Percentiles rank a stretch among this genome's conserved stretches.
These are phyloP conservation scores for Callionymus lyra DNA, from an alignment of 2,113 vertebrate species.

Conservation along the genomic window DNA sequence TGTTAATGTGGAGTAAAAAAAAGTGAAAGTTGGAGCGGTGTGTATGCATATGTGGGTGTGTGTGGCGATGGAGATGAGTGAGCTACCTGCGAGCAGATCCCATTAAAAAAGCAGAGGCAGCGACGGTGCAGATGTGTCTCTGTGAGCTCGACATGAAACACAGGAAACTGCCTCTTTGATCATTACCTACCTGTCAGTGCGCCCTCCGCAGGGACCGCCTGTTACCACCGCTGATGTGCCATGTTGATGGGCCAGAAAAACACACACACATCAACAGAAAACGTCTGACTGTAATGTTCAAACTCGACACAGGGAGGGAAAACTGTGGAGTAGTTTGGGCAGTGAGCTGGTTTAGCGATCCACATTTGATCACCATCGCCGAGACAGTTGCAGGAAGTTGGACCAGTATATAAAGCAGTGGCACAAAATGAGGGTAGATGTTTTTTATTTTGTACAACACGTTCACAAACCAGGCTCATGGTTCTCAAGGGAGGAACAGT, in stretches of 20 bases:
- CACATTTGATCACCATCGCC: conserved; percentile 37
- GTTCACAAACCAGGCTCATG: too few relatives aligned
- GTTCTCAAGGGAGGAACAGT: too few relatives aligned
- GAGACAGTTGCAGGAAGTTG: too few relatives aligned
- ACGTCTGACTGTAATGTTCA: conserved; percentile 7
- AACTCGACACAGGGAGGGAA: conserved; percentile 36
- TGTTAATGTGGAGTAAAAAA: conserved; percentile 27
- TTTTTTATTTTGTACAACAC: too few relatives aligned
- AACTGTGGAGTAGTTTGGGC: conserved; percentile 46
- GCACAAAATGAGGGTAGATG: too few relatives aligned
- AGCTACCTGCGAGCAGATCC: conserved; percentile 33
- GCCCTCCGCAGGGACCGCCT: conserved; percentile 55
- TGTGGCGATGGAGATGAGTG: conserved; percentile 14
- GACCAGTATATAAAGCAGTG: too few relatives aligned
- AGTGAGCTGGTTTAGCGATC: conserved; percentile 45
- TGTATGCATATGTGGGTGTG: conserved; percentile 11
- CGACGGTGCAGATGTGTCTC: conserved; percentile 47
- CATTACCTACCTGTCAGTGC: conserved; percentile 64
- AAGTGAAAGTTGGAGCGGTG: not conserved
- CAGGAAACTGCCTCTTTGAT: conserved; percentile 63
- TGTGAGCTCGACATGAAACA: conserved; percentile 59
- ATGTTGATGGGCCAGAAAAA: conserved; percentile 44
- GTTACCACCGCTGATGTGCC: conserved; percentile 55
- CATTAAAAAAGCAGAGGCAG: conserved; percentile 42
- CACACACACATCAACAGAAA: not conserved